Evolutionary conservation across 1,140 invertebrate species (phyloP).

Genomic region (Heliothis subflexa): DNA sequence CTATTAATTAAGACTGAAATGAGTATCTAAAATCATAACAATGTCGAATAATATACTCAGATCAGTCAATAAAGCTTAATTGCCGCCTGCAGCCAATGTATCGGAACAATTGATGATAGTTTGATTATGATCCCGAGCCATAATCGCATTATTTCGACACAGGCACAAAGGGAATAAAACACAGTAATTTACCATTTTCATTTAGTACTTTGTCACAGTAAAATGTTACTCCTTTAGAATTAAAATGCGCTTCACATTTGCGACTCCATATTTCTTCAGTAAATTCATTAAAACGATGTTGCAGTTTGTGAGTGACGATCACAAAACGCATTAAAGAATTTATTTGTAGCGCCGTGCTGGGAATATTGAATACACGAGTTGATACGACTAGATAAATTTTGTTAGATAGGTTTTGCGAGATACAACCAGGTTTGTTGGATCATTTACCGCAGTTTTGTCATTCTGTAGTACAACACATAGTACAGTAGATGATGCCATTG

Average conservation of each 20-base stretch:
- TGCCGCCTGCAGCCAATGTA: slow-evolving; percentile 24
- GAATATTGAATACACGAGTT: background rate
- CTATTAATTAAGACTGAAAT: slow-evolving; percentile 1
- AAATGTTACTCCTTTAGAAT: slow-evolving; percentile 20
- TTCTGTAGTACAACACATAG: too few relatives aligned
- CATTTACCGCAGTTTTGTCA: too few relatives aligned
- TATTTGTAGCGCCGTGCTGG: background rate
- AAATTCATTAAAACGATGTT: slow-evolving; percentile 45
- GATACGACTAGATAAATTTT: too few relatives aligned
- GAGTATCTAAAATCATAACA: slow-evolving; percentile 12
- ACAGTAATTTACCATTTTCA: slow-evolving; percentile 25
- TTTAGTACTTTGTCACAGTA: slow-evolving; percentile 16
- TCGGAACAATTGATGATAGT: slow-evolving; percentile 37
- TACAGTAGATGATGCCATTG: too few relatives aligned
- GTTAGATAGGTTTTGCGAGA: too few relatives aligned
- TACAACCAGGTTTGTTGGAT: too few relatives aligned
- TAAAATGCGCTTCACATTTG: slow-evolving; percentile 44
- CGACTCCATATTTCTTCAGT: slow-evolving; percentile 44
- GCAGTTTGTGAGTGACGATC: slow-evolving; percentile 1
- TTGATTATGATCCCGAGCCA: slow-evolving; percentile 25
- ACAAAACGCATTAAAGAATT: background rate
- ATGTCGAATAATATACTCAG: background rate
- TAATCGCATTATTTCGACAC: slow-evolving; percentile 37
- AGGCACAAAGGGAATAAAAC: slow-evolving; percentile 26
- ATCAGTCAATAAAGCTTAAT: slow-evolving; percentile 33